Conservation (phyloP, 2,888 invertebrate genomes). For the Lasioglossum figueresi region DNA sequence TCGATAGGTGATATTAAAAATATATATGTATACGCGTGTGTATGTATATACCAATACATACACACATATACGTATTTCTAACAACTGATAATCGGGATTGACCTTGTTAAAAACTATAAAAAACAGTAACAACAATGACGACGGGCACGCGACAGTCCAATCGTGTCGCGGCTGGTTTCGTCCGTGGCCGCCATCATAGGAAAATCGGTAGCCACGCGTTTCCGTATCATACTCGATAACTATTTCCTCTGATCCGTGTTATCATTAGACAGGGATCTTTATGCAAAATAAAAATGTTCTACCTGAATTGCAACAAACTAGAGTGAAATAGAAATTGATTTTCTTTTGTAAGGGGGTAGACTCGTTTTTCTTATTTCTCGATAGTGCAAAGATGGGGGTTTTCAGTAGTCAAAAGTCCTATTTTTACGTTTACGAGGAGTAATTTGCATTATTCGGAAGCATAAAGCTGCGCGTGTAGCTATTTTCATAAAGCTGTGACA, state of each 20-base stretch:
- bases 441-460: no score
- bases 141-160: conserved; percentile 8
- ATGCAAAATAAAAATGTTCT: no score
- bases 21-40: conserved; percentile 12
- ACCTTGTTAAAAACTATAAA: conserved; percentile 61
- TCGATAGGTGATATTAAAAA: conserved; percentile 41
- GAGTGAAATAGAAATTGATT: no score
- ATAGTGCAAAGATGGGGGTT: no score
- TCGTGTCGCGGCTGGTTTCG: conserved; percentile 13
- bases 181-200: conserved; percentile 12
- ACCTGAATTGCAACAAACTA: no score
- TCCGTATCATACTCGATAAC: background rate
- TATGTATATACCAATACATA: conserved; percentile 9
- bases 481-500: no score
- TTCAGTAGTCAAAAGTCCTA: no score
- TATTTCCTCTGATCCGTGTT: background rate
- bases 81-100: conserved; percentile 49
- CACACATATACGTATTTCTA: conserved; percentile 10
- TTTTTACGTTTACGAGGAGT: no score
- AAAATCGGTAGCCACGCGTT: conserved; percentile 8
- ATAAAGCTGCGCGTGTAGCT: no score
- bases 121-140: conserved; percentile 56
- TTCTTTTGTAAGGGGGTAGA: no score
- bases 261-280: no score
- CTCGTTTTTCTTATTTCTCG: no score